These are phyloP conservation scores for Tragelaphus oryx DNA, from an alignment of 2,797 vertebrate genomes.

Conservation along the genomic window DNA sequence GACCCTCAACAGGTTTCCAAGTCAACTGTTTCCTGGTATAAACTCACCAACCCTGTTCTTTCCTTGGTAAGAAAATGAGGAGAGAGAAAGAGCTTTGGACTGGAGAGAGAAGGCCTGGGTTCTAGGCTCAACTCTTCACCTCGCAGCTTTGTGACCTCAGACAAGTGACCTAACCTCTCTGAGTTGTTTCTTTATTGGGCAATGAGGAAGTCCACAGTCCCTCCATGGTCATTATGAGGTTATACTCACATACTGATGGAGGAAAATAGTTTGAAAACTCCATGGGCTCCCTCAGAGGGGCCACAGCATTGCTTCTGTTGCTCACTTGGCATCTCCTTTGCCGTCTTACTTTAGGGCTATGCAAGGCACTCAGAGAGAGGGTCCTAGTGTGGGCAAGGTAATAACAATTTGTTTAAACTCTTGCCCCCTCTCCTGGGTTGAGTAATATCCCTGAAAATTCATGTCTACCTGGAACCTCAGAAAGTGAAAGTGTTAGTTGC, in stretches of 20 bases:
- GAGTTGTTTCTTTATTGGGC: not conserved
- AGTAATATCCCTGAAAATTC: not conserved
- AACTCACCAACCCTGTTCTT: not conserved
- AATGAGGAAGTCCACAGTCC: not conserved
- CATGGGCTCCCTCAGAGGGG: not conserved
- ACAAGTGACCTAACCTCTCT: not conserved
- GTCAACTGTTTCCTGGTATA: not conserved
- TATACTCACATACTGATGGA: not conserved
- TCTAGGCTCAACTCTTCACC: not conserved
- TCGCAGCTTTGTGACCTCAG: not conserved
- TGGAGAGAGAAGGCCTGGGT: not conserved
- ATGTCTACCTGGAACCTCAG: not conserved
- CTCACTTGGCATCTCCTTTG: not conserved
- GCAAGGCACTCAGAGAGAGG: not conserved
- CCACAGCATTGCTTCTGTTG: not conserved
- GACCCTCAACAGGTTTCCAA: not conserved
- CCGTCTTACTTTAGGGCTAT: accelerated
- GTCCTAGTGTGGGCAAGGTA: not conserved
- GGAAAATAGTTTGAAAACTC: not conserved
- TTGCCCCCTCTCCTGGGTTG: not conserved
- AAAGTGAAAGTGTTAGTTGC: not conserved
- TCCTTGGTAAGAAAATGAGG: not conserved
- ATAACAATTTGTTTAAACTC: not conserved
- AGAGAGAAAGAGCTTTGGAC: not conserved
- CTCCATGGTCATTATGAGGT: not conserved